Evolutionary conservation across 2,797 vertebrate species (phyloP).

Genomic region (Eulemur coronatus): DNA sequence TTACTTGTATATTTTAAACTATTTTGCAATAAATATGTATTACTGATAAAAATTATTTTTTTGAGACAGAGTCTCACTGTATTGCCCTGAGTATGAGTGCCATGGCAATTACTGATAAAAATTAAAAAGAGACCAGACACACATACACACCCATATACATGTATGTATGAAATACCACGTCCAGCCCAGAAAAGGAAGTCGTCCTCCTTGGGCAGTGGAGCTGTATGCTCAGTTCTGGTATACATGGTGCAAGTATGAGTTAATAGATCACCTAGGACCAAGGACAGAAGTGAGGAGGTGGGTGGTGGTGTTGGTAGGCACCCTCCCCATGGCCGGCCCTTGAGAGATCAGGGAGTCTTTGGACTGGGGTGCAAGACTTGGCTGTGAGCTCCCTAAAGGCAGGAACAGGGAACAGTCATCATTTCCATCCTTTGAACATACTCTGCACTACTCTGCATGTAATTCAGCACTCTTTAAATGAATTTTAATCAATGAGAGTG

Average conservation of each 20-base stretch:
- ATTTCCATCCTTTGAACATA: neutral
- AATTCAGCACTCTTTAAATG: neutral
- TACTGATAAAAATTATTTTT: neutral
- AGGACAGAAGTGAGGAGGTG: fast-evolving
- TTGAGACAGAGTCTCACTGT: no score
- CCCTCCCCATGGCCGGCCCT: fast-evolving
- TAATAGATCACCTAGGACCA: neutral
- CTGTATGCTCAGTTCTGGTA: neutral
- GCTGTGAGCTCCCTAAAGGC: neutral
- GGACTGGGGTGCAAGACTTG: neutral
- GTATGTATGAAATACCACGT: neutral
- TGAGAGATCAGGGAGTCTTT: neutral
- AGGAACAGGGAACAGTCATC: neutral
- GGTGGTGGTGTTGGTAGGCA: fast-evolving
- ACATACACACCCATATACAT: no score
- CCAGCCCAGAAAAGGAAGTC: neutral
- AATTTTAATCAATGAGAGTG: neutral
- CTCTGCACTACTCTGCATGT: neutral
- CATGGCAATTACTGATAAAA: neutral
- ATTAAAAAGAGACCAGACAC: neutral
- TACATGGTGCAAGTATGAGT: fast-evolving
- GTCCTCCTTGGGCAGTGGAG: fast-evolving
- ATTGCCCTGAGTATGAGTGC: no score
- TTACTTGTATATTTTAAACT: neutral
- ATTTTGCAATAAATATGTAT: neutral